Evolutionary conservation across 2,888 invertebrate genomes (phyloP).

Genomic region (Yponomeuta malinellus): DNA sequence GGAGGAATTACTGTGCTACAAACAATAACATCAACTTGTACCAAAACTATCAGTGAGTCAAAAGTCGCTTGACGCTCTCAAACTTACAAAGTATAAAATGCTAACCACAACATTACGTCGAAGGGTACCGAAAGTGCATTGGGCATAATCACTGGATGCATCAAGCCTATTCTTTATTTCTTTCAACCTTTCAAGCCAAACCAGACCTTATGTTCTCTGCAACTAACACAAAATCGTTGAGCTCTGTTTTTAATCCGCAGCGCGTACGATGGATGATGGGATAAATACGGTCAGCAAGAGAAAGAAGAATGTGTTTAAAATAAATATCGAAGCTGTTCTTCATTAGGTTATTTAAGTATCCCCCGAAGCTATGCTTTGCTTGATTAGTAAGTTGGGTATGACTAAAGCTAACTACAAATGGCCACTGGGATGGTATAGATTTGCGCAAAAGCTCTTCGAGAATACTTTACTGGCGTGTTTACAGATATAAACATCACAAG

Average conservation of each 20-base stretch:
- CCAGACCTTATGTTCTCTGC: background rate
- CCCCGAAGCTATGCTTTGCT: background rate
- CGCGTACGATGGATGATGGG: slow-evolving; percentile 46
- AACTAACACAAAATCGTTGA: background rate
- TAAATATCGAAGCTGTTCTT: background rate
- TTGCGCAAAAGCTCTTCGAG: no score
- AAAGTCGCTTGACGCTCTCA: background rate
- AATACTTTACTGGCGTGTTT: no score
- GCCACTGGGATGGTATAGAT: background rate
- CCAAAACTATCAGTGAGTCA: background rate
- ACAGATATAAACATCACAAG: no score
- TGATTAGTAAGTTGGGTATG: background rate
- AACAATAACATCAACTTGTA: no score
- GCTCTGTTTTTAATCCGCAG: slow-evolving; percentile 5
- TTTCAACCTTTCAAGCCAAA: background rate
- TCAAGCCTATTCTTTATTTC: background rate
- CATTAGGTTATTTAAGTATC: background rate
- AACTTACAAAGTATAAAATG: background rate
- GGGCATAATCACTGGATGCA: background rate
- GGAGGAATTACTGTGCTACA: no score
- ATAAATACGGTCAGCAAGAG: slow-evolving; percentile 30
- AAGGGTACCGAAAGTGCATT: background rate
- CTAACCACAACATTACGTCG: background rate
- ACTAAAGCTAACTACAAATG: background rate
- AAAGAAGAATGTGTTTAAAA: background rate